Evolutionary conservation across 2,888 invertebrate genomes (phyloP).

Genomic region (Polietes domitor): DNA sequence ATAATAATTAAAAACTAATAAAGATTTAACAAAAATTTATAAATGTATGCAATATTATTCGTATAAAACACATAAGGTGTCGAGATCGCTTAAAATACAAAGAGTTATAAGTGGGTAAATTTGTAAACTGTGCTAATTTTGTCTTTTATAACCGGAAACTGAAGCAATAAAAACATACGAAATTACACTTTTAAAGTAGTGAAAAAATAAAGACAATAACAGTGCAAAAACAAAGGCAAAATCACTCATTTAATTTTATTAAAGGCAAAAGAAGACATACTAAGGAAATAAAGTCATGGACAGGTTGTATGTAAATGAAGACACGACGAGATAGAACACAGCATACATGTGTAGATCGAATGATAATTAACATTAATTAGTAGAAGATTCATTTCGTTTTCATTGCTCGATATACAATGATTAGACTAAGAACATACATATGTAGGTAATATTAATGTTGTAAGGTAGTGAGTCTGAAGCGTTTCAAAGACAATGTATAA

Average conservation of each 20-base stretch:
- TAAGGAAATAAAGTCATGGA: conserved; percentile 19
- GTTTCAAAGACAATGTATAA: conserved; percentile 55
- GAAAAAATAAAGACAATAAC: conserved; percentile 48
- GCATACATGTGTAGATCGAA: not conserved
- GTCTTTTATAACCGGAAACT: conserved; percentile 1
- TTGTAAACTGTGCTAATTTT: conserved; percentile 30
- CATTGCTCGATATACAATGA: conserved; percentile 21
- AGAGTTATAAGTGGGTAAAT: not conserved
- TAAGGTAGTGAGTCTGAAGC: conserved; percentile 34
- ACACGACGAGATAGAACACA: not conserved
- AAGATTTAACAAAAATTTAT: conserved; percentile 38
- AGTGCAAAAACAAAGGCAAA: conserved; percentile 30
- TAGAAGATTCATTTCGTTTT: conserved; percentile 35
- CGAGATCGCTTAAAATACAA: conserved; percentile 58
- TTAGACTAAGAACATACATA: conserved; percentile 35
- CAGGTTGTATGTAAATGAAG: not conserved
- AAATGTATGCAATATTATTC: conserved; percentile 42
- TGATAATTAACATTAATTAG: conserved; percentile 32
- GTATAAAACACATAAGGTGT: conserved; percentile 49
- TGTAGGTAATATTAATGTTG: conserved; percentile 7
- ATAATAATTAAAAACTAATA: conserved; percentile 30
- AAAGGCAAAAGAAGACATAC: not conserved
- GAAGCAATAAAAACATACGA: conserved; percentile 21
- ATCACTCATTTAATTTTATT: conserved; percentile 24
- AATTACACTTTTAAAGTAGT: not conserved